Base-by-base conservation (phyloP, 2,797 vertebrate genomes). In the Eptatretus atami region DNA sequence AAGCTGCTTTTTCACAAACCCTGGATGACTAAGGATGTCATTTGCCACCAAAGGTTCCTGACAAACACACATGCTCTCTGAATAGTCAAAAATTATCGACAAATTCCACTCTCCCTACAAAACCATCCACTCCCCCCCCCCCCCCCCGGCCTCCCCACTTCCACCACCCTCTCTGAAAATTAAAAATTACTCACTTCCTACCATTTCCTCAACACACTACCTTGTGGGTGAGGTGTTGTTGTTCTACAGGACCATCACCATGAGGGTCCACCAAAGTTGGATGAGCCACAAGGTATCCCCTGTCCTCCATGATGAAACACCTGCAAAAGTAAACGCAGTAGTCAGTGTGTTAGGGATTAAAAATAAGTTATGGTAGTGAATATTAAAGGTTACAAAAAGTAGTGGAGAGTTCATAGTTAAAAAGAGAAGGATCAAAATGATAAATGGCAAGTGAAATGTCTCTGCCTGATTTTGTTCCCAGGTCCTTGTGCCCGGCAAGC, bases 261-360 rank as follows among this genome's bases (percentile, higher is more conserved):
- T 95, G 95, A 64, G 92, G 88, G 72, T 98, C 92, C 24, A 98
- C 94, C 67, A 98, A 82, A 52, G 88, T 95, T 0, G 92, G 88
- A 64, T 98, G 92, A 13, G 92, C 92, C 63, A 98, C 85, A 54
- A 98, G 78, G 71, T 98, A 98, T 2, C 92, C 92, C 69, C 86
- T 78, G 77, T 98, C 92, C 71, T 95, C 88, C 92, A 98, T 95
- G 67, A 98, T 95, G 68, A 98, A 98, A 72, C 88, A 98, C 72
- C 92, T 98, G 68, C 10, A 60, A 65, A n/a, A 63, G 13, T 54
- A 24, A 64, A 44, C 24, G 12, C 6, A 44, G 31, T 8, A 44
- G 3, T 44, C 31, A 44, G 31, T 44, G 31, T 44, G 31, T 44
- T 44, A 44, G 31, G 31, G 31, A 44, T 44, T 44, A 5, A 44